phyloP scores from a whole-genome alignment of 2,797 vertebrate species.

The Darevskia mixta region DNA sequence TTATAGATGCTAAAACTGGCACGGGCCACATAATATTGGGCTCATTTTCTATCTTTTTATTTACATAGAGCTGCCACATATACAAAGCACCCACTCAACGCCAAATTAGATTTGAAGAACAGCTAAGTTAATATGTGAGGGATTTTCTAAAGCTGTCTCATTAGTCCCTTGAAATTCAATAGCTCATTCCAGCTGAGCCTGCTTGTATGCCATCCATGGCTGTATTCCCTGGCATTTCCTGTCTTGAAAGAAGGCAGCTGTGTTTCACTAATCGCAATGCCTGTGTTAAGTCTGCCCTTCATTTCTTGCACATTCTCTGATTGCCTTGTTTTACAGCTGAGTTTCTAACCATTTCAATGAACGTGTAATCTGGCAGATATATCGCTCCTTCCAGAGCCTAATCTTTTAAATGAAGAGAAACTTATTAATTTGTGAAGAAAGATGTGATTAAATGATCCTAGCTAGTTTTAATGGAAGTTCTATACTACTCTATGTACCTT shows the following conservation, averaged over 20 bases:
- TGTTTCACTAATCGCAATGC: not conserved
- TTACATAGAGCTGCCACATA: not conserved
- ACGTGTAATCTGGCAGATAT: not conserved
- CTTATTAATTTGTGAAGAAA: not conserved
- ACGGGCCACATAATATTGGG: not conserved
- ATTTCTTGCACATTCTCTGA: slow-evolving; percentile 11
- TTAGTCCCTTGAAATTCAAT: not conserved
- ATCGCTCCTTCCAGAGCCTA: not conserved
- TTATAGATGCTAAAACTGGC: not conserved
- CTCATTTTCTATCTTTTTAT: not conserved
- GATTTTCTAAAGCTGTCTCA: not conserved
- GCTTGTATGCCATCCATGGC: not conserved
- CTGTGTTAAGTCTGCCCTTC: fast-evolving
- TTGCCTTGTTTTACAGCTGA: not conserved
- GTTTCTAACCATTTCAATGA: not conserved
- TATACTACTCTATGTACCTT: not conserved
- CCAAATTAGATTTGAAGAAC: not conserved
- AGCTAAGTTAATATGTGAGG: not conserved
- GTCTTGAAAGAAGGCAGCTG: not conserved
- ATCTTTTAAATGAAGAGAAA: slow-evolving; percentile 1
- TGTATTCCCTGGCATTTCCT: fast-evolving
- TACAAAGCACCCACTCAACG: not conserved
- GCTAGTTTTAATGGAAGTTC: not conserved
- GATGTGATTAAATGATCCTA: not conserved
- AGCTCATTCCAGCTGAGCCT: not conserved